phyloP scores from a whole-genome alignment of 2,888 invertebrate species.

The Nemotelus pantherinus region DNA sequence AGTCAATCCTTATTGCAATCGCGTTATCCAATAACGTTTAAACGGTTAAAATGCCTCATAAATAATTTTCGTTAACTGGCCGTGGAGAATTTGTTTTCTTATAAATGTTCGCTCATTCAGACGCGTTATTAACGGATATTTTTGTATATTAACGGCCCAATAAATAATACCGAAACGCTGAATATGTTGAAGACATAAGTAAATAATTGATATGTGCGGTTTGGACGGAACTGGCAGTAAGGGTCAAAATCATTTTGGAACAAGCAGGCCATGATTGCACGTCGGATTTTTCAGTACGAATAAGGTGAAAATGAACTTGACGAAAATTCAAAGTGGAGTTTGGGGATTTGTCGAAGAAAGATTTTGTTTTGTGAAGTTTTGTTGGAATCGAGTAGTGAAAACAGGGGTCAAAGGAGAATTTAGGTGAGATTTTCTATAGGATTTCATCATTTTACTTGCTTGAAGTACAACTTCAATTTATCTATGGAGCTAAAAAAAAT shows the following conservation, averaged over 20 bases:
- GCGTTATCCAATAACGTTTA: constrained; percentile 46
- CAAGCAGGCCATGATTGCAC: not conserved
- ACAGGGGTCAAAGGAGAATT: no score
- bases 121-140: constrained; percentile 50
- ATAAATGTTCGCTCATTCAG: constrained; percentile 50
- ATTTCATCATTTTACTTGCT: no score
- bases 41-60: constrained; percentile 48
- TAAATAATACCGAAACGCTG: constrained; percentile 48
- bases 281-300: no score
- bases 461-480: no score
- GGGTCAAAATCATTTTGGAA: not conserved
- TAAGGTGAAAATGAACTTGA: no score
- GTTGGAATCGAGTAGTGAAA: no score
- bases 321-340: no score
- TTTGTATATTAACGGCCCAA: constrained; percentile 50
- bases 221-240: constrained; percentile 2
- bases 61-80: constrained; percentile 50
- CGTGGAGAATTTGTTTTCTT: constrained; percentile 50
- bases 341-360: no score
- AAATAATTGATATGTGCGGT: constrained; percentile 51
- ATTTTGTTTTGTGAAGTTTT: no score
- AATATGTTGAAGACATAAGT: constrained; percentile 51
- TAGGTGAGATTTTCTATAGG: no score
- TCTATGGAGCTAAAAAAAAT: no score
- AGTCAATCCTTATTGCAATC: not conserved